A percentile compares a stretch with the other conserved stretches of the same genome.
These are phyloP conservation scores for Pterostichus niger DNA, from an alignment of 2,888 invertebrate genomes.

Conservation along the genomic window DNA sequence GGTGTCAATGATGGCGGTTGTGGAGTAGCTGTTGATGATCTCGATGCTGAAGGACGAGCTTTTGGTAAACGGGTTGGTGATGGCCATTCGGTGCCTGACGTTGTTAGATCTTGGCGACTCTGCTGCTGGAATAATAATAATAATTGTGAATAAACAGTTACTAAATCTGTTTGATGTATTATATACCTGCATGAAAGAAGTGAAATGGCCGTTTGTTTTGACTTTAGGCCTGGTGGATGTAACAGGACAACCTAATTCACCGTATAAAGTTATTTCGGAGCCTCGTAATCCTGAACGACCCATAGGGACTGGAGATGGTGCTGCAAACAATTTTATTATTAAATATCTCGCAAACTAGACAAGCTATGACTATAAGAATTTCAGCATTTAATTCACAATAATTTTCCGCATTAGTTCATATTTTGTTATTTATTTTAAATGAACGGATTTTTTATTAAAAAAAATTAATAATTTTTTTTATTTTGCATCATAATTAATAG, in stretches of 20 bases:
- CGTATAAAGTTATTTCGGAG: constrained; percentile 77
- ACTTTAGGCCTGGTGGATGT: constrained; percentile 78
- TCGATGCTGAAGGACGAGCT: constrained; percentile 80
- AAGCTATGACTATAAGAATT: not conserved
- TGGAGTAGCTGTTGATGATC: constrained; percentile 71
- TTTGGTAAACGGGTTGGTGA: constrained; percentile 81
- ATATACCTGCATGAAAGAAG: constrained; percentile 82
- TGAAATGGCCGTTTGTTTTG: constrained; percentile 84
- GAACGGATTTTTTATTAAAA: no score
- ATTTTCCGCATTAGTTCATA: no score
- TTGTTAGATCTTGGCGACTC: constrained; percentile 68
- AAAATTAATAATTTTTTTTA: no score
- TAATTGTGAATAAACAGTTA: constrained; percentile 46
- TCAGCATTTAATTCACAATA: no score
- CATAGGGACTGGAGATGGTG: constrained; percentile 71
- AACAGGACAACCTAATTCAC: constrained; percentile 72
- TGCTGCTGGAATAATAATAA: constrained; percentile 20
- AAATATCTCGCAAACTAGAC: not conserved
- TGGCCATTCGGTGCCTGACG: constrained; percentile 74
- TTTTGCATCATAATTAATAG: no score
- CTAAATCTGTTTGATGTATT: no score
- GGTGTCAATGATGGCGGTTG: constrained; percentile 42
- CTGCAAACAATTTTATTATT: constrained; percentile 41
- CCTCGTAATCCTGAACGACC: constrained; percentile 79
- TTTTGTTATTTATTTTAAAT: no score